phyloP scores from a whole-genome alignment of 2,888 invertebrate genomes.

The Ecdyonurus torrentis region DNA sequence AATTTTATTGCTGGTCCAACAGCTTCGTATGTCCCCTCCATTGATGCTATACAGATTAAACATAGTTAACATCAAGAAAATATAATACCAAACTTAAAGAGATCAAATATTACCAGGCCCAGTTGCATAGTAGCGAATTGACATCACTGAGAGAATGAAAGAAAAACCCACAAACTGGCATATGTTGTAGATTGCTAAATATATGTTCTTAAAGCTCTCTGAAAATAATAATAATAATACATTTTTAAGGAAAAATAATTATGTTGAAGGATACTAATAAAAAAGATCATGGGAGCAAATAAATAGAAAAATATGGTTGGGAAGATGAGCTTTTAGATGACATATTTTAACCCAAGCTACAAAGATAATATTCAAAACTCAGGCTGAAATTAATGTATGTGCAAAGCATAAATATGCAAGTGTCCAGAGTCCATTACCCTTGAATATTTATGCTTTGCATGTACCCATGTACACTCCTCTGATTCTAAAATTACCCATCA shows the following conservation, averaged over 20 bases:
- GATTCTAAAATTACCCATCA: no score
- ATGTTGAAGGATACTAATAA: slow-evolving; percentile 4
- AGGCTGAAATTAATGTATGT: no score
- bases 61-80: no score
- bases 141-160: slow-evolving; percentile 56
- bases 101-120: slow-evolving; percentile 36
- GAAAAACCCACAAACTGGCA: slow-evolving; percentile 75
- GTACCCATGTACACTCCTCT: no score
- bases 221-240: slow-evolving; percentile 21
- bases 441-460: no score
- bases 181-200: slow-evolving; percentile 74
- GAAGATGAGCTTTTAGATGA: no score
- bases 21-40: slow-evolving; percentile 48
- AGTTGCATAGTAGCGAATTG: slow-evolving; percentile 54
- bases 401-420: no score
- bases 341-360: no score
- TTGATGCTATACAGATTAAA: slow-evolving; percentile 26
- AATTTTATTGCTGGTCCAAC: slow-evolving; percentile 66
- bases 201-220: slow-evolving; percentile 69
- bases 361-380: no score
- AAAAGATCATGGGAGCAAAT: neutral
- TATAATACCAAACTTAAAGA: neutral
- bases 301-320: no score
- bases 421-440: no score
- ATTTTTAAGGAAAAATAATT: slow-evolving; percentile 5